Evolutionary conservation across 2,797 vertebrate genomes (phyloP).

Genomic region (Ambastaia sidthimunki): DNA sequence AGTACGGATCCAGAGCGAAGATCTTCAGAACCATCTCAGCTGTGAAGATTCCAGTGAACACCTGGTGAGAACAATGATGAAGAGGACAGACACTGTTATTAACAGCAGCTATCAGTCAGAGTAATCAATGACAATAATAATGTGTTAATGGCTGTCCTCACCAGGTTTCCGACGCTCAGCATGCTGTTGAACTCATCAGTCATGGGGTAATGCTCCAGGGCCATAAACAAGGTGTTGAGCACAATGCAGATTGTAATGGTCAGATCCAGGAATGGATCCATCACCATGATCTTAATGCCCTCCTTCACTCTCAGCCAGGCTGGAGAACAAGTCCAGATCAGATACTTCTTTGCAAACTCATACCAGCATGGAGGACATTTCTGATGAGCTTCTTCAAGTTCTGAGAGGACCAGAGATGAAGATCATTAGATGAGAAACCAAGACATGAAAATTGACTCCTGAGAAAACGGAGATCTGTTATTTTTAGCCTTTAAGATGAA

Average conservation of each 20-base stretch:
- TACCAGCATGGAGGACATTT: constrained; percentile 96
- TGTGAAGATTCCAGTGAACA: constrained; percentile 97
- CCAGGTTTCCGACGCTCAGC: constrained; percentile 95
- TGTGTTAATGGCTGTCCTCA: constrained; percentile 69
- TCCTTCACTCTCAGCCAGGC: constrained; percentile 91
- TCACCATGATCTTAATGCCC: constrained; percentile 89
- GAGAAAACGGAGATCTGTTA: background rate
- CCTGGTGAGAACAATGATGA: constrained; percentile 74
- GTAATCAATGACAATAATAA: no score
- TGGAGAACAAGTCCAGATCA: constrained; percentile 94
- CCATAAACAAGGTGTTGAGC: constrained; percentile 98
- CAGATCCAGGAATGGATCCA: constrained; percentile 96
- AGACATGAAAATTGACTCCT: background rate
- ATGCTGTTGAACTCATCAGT: constrained; percentile 92
- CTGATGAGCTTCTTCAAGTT: constrained; percentile 90
- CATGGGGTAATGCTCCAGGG: constrained; percentile 98
- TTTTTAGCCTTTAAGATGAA: background rate
- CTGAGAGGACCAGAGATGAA: constrained; percentile 70
- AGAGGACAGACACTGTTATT: no score
- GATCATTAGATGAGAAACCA: background rate
- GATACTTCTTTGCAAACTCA: constrained; percentile 87
- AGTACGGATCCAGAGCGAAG: constrained; percentile 94
- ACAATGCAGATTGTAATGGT: constrained; percentile 97
- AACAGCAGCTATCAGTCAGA: no score
- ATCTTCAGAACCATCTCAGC: constrained; percentile 98